phyloP scores from a whole-genome alignment of 2,888 invertebrate species.

The Teinopalpus imperialis region DNA sequence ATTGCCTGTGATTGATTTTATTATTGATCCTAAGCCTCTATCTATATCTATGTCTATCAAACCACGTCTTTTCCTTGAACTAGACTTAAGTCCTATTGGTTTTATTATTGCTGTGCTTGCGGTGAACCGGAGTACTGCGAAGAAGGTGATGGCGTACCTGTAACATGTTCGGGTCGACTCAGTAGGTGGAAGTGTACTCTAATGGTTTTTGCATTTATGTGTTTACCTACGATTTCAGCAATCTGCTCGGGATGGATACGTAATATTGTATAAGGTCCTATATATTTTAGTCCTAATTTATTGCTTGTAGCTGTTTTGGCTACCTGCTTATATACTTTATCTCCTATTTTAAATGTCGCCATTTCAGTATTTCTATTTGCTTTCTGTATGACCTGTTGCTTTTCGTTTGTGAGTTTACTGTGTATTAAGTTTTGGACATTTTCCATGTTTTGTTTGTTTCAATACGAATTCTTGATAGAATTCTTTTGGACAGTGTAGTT shows the following conservation, averaged over 20 bases:
- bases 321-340: conserved; percentile 34
- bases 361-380: conserved; percentile 28
- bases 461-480: conserved; percentile 87
- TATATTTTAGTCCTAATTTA: conserved; percentile 30
- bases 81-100: no score
- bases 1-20: no score
- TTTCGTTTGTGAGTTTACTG: conserved; percentile 23
- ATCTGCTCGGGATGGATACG: conserved; percentile 36
- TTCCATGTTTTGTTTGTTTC: conserved; percentile 61
- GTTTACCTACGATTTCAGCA: conserved; percentile 37
- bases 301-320: conserved; percentile 36
- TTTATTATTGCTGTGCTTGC: conserved; percentile 28
- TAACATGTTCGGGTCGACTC: conserved; percentile 35
- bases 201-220: conserved; percentile 36
- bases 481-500: conserved; percentile 39
- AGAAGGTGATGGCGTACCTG: conserved; percentile 31
- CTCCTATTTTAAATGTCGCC: conserved; percentile 33
- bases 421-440: conserved; percentile 30
- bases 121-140: conserved; percentile 30
- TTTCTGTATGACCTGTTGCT: conserved; percentile 28
- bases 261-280: conserved; percentile 34
- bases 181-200: conserved; percentile 35
- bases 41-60: no score
- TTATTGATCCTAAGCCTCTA: no score
- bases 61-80: no score